These are phyloP conservation scores for Lepidonotus clava DNA, from an alignment of 2,888 invertebrate species.

Conservation along the genomic window DNA sequence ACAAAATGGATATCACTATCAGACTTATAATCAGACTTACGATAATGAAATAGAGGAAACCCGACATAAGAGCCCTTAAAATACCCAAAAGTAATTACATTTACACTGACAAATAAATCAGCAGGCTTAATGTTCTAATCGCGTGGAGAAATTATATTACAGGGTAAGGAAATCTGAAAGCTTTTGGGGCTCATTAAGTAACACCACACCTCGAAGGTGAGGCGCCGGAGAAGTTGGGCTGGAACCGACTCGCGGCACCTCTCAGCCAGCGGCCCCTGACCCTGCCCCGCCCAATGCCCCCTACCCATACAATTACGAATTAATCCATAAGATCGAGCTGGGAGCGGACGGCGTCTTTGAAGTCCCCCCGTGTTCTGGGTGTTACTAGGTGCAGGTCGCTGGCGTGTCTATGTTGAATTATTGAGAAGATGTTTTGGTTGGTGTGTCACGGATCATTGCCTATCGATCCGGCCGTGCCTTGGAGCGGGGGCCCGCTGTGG, in stretches of 20 bases:
- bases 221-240: no score
- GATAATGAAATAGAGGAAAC: no score
- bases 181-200: no score
- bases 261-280: not conserved
- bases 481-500: not conserved
- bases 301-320: not conserved
- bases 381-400: conserved; percentile 30
- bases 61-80: no score
- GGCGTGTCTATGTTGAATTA: conserved; percentile 35
- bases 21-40: no score
- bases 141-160: no score
- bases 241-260: not conserved
- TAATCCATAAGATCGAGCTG: conserved; percentile 24
- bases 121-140: no score
- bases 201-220: no score
- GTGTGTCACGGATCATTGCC: conserved; percentile 44
- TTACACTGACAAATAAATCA: no score
- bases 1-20: no score
- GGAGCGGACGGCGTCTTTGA: not conserved
- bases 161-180: no score
- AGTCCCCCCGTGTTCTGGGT: not conserved
- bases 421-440: conserved; percentile 35
- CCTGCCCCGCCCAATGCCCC: not conserved
- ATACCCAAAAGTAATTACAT: no score
- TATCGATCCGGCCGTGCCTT: not conserved